Base-by-base conservation (phyloP, 37 sponge, comb jelly and placozoan genomes). In the Spongia lamella region DNA sequence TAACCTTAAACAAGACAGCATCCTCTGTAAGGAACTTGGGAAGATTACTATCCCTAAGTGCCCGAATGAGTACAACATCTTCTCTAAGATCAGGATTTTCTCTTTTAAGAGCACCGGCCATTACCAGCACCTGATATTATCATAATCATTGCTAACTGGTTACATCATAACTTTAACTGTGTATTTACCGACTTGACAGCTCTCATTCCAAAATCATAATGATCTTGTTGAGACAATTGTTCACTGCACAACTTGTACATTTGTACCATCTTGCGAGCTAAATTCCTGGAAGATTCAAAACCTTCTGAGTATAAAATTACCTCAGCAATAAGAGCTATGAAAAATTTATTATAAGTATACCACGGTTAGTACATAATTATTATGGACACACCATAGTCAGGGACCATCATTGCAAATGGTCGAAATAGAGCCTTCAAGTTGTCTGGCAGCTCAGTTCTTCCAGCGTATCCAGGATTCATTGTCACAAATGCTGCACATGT, bases 361-460 rank as follows among this genome's bases (percentile, higher is more conserved):
- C 19, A 17, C 3, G 7, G 29, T 16, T 9, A 22, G 38, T 31
- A 65, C 66, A 32, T 17, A 27, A 20, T 54, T 20, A 27, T 36
- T 29, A 39, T 55, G 37, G 51, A 9, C 29, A 6, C 35, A 86
- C 88, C 95, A 86, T 97, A 97, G 68, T 97, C 98, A 5, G 98
- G 98, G 4, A 97, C 95, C 98, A 97, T 97, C 98, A 97, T 97
- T 24, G 98, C 94, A 73, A 97, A 97, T 11, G 98, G 98, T 80
- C 98, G 63, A 83, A 97, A 97, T 43, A 97, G 89, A 13, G 98
- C 95, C 77, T 97, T 97, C 64, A 97, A 76, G 56, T 97, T 97
- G 64, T 97, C 98, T 21, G 98, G 98, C 33, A 97, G 80, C 66
- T 97, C 98, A 43, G 98, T 97, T 20, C 98, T 76, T 14, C 98